Percentiles rank a stretch among this genome's conserved stretches.
Conservation (phyloP, 2,113 vertebrate species). For the Ardeotis arabs region DNA sequence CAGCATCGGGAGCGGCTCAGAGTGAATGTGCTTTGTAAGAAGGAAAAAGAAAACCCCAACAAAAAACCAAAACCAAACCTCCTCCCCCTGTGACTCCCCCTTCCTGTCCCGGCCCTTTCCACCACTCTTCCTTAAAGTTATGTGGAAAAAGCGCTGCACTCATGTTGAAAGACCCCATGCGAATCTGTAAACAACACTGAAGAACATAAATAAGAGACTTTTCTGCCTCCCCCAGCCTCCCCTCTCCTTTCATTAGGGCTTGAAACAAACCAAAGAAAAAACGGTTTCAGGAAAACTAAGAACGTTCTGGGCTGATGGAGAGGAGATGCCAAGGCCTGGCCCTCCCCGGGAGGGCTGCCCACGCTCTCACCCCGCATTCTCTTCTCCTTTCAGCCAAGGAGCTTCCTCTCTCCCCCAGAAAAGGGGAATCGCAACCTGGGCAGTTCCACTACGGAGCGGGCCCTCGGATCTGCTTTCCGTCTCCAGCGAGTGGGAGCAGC, state of each 20-base stretch:
- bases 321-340: not conserved
- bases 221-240: conserved; percentile 25
- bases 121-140: not conserved
- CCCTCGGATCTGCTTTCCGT: not conserved
- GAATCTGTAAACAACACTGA: conserved; percentile 76
- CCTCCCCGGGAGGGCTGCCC: conserved; percentile 28
- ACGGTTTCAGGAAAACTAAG: conserved; percentile 22
- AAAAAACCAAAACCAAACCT: not conserved
- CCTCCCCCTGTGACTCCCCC: not conserved
- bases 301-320: not conserved
- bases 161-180: conserved; percentile 51
- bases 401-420: not conserved
- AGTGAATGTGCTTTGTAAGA: conserved; percentile 55
- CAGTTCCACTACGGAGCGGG: not conserved
- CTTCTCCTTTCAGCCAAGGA: not conserved
- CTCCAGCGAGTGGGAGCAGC: not conserved
- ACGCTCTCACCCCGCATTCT: not conserved
- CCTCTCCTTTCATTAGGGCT: conserved; percentile 14
- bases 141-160: not conserved
- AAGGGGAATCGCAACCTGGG: not conserved
- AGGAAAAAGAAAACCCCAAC: conserved; percentile 12
- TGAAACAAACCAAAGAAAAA: conserved; percentile 33
- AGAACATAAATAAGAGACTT: conserved; percentile 68
- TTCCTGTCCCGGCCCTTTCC: conserved; percentile 11
- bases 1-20: conserved; percentile 1